phyloP scores from a whole-genome alignment of 2,113 vertebrate genomes.

The Elephas maximus region DNA sequence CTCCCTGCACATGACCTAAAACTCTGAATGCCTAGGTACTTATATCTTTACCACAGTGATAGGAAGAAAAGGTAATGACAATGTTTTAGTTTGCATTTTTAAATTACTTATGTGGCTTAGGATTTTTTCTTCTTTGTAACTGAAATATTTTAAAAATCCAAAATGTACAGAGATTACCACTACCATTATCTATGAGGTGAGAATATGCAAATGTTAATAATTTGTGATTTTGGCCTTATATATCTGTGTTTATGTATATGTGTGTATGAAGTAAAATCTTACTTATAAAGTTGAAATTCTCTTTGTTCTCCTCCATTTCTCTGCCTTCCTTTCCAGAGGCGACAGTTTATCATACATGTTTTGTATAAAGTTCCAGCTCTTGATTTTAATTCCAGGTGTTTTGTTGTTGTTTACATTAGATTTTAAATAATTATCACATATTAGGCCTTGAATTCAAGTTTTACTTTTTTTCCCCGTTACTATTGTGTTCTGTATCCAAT shows the following conservation, averaged over 20 bases:
- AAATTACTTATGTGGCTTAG: not conserved
- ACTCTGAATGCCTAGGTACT: not conserved
- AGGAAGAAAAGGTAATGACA: not conserved
- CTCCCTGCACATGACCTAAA: not conserved
- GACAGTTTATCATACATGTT: not conserved
- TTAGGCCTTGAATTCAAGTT: not conserved
- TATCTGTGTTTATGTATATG: not conserved
- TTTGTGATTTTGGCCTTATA: not conserved
- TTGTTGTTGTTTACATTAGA: not conserved
- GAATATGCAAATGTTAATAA: not conserved
- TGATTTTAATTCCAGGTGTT: not conserved
- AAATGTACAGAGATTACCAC: not conserved
- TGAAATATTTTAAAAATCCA: not conserved
- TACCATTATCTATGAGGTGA: not conserved
- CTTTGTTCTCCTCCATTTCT: not conserved
- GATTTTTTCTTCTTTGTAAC: not conserved
- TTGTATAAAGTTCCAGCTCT: not conserved
- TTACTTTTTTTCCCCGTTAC: not conserved
- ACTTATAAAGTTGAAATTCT: not conserved
- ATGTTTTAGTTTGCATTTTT: not conserved
- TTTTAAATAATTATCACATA: conserved; percentile 16
- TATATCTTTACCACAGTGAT: not conserved
- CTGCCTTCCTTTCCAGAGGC: not conserved
- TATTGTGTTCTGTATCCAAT: not conserved
- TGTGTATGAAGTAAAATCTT: not conserved